Percentiles rank a stretch among this genome's conserved stretches.
Conservation (phyloP, 2,888 invertebrate species). For the Leucania comma region DNA sequence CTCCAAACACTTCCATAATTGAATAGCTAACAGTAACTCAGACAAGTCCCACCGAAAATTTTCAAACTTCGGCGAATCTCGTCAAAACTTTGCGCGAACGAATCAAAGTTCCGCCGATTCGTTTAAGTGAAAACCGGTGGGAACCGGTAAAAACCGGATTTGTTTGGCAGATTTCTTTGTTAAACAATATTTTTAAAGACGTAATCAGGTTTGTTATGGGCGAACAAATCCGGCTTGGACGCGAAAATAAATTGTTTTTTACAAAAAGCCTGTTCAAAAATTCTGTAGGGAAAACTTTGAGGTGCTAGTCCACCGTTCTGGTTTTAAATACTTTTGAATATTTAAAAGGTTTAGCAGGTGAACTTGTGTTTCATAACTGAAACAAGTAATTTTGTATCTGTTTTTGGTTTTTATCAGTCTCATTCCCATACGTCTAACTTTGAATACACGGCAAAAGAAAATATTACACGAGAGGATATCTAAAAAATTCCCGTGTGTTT, state of each 20-base stretch:
- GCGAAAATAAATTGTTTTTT: slow-evolving; percentile 62
- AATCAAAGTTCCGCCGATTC: slow-evolving; percentile 72
- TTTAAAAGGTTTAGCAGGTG: slow-evolving; percentile 37
- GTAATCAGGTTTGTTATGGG: slow-evolving; percentile 73
- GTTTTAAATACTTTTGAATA: slow-evolving; percentile 58
- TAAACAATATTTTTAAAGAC: slow-evolving; percentile 70
- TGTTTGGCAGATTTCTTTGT: slow-evolving; percentile 70
- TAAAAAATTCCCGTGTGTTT: no score
- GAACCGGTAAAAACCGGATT: slow-evolving; percentile 68
- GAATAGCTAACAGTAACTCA: slow-evolving; percentile 62
- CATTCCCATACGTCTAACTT: no score
- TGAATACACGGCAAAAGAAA: no score
- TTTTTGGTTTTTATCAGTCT: background rate
- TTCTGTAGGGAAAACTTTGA: slow-evolving; percentile 58
- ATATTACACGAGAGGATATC: no score
- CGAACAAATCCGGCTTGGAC: slow-evolving; percentile 52
- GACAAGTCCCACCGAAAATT: slow-evolving; percentile 56
- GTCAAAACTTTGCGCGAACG: slow-evolving; percentile 67
- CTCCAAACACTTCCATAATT: slow-evolving; percentile 60
- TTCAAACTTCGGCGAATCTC: slow-evolving; percentile 67
- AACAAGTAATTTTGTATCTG: background rate
- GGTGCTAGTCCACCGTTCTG: slow-evolving; percentile 35
- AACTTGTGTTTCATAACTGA: slow-evolving; percentile 17
- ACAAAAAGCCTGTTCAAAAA: slow-evolving; percentile 58
- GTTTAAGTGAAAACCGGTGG: slow-evolving; percentile 65